Evolutionary conservation across 2,113 vertebrate genomes (phyloP), one percentile per base, ranked within the genome.

Genomic region (Nymphicus hollandicus): DNA sequence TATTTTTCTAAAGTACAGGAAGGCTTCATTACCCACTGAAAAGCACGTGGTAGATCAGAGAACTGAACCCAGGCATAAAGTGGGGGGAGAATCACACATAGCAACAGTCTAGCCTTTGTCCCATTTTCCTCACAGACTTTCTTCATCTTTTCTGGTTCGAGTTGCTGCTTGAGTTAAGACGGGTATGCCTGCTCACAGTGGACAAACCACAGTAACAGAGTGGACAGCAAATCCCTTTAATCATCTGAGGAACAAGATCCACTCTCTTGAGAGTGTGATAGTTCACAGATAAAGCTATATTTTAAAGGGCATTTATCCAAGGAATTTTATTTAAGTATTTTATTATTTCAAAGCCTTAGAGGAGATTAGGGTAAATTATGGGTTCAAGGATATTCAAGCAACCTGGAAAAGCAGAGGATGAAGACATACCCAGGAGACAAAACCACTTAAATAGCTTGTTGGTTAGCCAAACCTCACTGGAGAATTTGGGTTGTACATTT

Each of bases 271-370:
- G 91, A 94, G 37, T 2, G 1, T 17, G 28, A 92, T 5, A 74
- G 76, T 65, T 81, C 88, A 92, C 86, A 84, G 69, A 94, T 84
- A 90, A 95, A 89, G 46, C 37, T 87, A 6, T 71, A 73, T 93
- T 96, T 93, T 94, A 86, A 92, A 89, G 28, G 61, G 52, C 73
- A 81, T 76, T 91, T 90, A 89, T 74, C 92, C 83, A 85, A 93
- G 83, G 52, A 84, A 39, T 84, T 89, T 89, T 50, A 43, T 83
- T 88, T 88, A 86, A 96, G 55, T 58, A 91, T 89, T 96, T 91
- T 81, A 88, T 96, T 93, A 93, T 96, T 96, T 87, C 88, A 96
- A 93, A 96, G 83, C 80, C 61, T 88, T 89, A 93, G 86, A 96
- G 73, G 41, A 86, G 92, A 91, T 92, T 88, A 92, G 65, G 29